phyloP scores from a whole-genome alignment of 2,888 invertebrate species.

The Ephialtes manifestator region DNA sequence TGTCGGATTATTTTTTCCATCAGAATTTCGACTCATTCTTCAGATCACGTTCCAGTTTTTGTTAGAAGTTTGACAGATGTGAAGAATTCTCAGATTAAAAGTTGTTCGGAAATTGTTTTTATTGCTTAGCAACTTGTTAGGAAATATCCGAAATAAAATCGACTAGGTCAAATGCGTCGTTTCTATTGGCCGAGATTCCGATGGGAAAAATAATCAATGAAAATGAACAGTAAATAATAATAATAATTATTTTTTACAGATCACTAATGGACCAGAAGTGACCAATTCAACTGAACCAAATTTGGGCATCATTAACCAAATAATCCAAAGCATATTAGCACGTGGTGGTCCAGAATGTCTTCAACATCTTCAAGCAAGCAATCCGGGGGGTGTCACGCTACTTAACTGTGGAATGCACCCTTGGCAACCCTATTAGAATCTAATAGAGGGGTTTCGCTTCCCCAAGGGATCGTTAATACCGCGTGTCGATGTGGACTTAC shows the following conservation, averaged over 20 bases:
- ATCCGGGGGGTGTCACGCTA: conserved; percentile 79
- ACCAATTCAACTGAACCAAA: not conserved
- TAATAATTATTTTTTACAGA: not conserved
- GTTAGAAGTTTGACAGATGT: no score
- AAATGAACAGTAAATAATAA: not conserved
- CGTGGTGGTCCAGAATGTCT: conserved; percentile 26
- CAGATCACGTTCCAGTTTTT: no score
- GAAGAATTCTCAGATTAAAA: no score
- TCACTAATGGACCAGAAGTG: not conserved
- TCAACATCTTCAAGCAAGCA: conserved; percentile 49
- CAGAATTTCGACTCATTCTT: no score
- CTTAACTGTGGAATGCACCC: conserved; percentile 81
- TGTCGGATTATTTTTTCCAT: no score
- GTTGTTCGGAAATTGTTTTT: no score
- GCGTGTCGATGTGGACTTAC: conserved; percentile 61
- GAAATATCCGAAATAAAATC: no score
- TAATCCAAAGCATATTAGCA: conserved; percentile 8
- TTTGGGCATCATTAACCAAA: not conserved
- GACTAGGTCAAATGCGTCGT: no score
- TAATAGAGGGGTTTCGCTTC: conserved; percentile 77
- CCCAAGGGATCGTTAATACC: conserved; percentile 65
- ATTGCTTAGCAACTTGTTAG: no score
- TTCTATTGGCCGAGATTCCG: no score
- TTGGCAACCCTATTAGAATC: conserved; percentile 80
- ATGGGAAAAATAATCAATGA: no score